A percentile compares a stretch with the other conserved stretches of the same genome.
Conservation (phyloP, 1,140 invertebrate genomes). For the Drosophila fuyamai region DNA sequence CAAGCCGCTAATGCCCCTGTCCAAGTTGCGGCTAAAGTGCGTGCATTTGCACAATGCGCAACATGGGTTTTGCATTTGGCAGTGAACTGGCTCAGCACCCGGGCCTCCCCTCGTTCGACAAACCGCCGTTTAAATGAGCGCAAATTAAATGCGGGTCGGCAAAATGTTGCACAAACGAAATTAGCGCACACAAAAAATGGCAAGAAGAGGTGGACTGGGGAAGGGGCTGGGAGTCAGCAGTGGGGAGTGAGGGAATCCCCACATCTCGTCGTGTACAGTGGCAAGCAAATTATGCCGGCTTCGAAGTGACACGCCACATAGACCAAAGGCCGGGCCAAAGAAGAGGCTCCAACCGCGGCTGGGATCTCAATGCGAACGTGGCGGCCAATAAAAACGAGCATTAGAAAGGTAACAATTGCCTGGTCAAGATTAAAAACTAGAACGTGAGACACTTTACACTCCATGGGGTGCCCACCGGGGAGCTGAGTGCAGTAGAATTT, state of each 20-base stretch:
- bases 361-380: constrained; percentile 51
- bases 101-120: background rate
- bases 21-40: constrained; percentile 58
- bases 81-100: constrained; percentile 6
- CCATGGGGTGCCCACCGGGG: constrained; percentile 24
- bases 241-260: constrained; percentile 19
- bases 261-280: constrained; percentile 59
- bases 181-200: constrained; percentile 49
- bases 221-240: too few species aligned
- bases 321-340: constrained; percentile 31
- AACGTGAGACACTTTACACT: constrained; percentile 76
- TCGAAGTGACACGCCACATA: constrained; percentile 60
- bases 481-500: background rate
- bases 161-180: constrained; percentile 67
- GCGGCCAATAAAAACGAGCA: constrained; percentile 76
- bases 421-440: constrained; percentile 78
- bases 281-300: constrained; percentile 78
- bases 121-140: constrained; percentile 71
- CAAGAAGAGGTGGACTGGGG: background rate
- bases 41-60: constrained; percentile 64
- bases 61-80: constrained; percentile 77
- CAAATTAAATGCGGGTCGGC: constrained; percentile 78
- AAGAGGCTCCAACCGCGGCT: constrained; percentile 25
- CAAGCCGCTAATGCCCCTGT: constrained; percentile 52
- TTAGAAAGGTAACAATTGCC: constrained; percentile 80